These are phyloP conservation scores for Ardeotis arabs DNA, from an alignment of 2,113 vertebrate genomes.

Conservation along the genomic window DNA sequence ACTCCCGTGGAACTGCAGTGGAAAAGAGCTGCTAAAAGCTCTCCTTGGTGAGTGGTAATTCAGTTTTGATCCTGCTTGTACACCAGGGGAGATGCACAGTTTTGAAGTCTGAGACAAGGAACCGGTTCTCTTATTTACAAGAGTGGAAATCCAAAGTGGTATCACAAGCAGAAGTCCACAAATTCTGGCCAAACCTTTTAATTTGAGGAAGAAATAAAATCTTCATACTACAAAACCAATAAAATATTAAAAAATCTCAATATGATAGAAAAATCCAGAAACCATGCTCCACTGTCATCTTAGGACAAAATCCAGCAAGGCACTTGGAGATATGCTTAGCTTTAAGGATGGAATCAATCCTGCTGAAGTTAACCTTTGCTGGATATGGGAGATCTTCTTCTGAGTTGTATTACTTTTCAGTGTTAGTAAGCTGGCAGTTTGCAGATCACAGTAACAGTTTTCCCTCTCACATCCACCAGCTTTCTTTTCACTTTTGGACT, in stretches of 20 bases:
- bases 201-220: neutral
- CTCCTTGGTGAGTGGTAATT: neutral
- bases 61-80: neutral
- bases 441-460: constrained; percentile 21
- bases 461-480: constrained; percentile 6
- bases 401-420: neutral
- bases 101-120: neutral
- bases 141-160: neutral
- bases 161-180: neutral
- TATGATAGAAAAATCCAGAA: neutral
- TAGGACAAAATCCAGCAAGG: constrained; percentile 56
- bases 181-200: neutral
- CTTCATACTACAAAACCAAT: neutral
- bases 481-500: constrained; percentile 30
- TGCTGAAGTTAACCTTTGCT: constrained; percentile 52
- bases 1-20: neutral
- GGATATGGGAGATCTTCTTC: constrained; percentile 18
- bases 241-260: neutral
- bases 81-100: neutral
- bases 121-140: neutral
- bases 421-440: neutral
- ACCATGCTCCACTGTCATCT: neutral
- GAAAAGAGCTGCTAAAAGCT: neutral
- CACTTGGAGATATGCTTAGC: constrained; percentile 29
- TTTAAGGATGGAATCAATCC: constrained; percentile 34